A percentile compares a stretch with the other conserved stretches of the same genome.
Evolutionary conservation across 2,797 vertebrate species (phyloP).

Genomic region (Cossypha polioptera): DNA sequence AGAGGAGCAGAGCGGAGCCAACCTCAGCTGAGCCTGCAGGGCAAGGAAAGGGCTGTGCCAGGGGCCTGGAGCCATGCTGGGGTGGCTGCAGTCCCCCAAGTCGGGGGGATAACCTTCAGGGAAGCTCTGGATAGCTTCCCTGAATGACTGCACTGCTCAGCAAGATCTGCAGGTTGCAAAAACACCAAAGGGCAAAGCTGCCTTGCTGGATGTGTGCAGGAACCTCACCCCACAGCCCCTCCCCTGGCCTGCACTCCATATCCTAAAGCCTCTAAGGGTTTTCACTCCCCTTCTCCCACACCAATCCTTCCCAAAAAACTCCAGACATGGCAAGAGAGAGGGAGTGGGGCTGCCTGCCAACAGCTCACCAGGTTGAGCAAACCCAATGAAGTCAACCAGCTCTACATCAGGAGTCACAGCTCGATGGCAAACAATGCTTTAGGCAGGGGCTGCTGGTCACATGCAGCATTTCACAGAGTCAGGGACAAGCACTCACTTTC

Average conservation of each 20-base stretch:
- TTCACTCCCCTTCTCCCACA: not conserved
- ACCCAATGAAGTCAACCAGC: not conserved
- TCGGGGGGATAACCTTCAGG: not conserved
- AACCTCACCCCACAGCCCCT: not conserved
- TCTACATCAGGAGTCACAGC: not conserved
- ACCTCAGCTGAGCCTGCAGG: not conserved
- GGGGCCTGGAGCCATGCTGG: not conserved
- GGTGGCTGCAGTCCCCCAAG: accelerated
- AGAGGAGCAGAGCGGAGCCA: not conserved
- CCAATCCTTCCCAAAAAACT: not conserved
- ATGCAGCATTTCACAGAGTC: not conserved
- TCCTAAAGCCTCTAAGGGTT: not conserved
- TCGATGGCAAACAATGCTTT: not conserved
- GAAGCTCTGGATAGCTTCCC: not conserved
- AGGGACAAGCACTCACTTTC: not conserved
- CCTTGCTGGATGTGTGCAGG: not conserved
- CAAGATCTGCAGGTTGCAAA: accelerated
- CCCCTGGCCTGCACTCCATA: accelerated
- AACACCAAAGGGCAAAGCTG: not conserved
- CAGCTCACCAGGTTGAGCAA: accelerated
- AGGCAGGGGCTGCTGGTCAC: not conserved
- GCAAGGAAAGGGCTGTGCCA: not conserved
- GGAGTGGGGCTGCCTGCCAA: not conserved
- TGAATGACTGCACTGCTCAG: not conserved
- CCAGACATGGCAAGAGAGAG: not conserved